Evolutionary conservation across 2,888 invertebrate species (phyloP), one percentile per base, ranked within the genome.

Genomic region (Apamea monoglypha): DNA sequence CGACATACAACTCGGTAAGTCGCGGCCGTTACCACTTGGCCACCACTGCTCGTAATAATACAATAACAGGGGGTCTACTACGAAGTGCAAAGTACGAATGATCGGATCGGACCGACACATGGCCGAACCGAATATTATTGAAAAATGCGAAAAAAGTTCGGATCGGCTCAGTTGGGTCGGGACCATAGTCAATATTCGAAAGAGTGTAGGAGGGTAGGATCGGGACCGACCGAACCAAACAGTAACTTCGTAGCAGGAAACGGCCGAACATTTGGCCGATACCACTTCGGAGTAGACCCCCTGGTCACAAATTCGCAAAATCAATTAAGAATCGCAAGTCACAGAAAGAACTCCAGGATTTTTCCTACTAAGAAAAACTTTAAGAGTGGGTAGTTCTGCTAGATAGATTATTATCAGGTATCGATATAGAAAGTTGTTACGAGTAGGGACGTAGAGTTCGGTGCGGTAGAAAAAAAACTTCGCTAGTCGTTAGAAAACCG

Each of bases 351-450:
- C 8, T 7, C 7, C 59, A 29, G 32, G 18, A 32, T 61, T 47
- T 82, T 75, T 73, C 40, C 8, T 69, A 8, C 14, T 18, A 40
- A 71, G 40, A 61, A 72, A 76, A 80, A 80, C 68, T 72, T 76
- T 61, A 61, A 29, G n/a, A 81, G 53, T 36, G 36, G 44, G 36
- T 44, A 53, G 74, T 81, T 80, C 73, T 74, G 83, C 81, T n/a
- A n/a, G 84, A 83, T 79, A 77, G 78, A 82, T 75, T 74, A 76
- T 80, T 78, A 86, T 81, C 73, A 74, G 69, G 53, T 68, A 74
- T 76, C 78, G 75, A 84, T 82, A 76, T 83, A 86, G 82, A 86
- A 86, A 84, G 88, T 80, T 78, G 84, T 87, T 89, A 79, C n/a
- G n/a, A n/a, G n/a, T n/a, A n/a, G n/a, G n/a, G n/a, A n/a, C 88